Evolutionary conservation across 2,797 vertebrate species (phyloP).

Genomic region (Microhierax caerulescens): DNA sequence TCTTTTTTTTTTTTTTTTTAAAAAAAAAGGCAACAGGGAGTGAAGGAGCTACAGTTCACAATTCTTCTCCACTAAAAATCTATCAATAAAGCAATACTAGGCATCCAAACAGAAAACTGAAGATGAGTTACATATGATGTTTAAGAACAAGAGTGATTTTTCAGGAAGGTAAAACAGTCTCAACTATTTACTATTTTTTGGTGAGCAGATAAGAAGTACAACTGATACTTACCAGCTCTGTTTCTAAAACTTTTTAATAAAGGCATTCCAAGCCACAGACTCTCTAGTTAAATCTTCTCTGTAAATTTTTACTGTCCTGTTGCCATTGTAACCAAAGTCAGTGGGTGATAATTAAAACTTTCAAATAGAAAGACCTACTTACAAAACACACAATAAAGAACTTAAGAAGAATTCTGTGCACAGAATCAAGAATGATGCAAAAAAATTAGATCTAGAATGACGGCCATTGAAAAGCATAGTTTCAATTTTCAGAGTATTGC

Average conservation of each 20-base stretch:
- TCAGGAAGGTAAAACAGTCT: neutral
- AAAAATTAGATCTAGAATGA: neutral
- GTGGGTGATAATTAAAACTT: slow-evolving; percentile 16
- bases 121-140: neutral
- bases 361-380: neutral
- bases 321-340: slow-evolving; percentile 29
- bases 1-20: neutral
- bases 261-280: neutral
- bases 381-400: neutral
- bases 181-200: neutral
- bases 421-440: neutral
- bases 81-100: slow-evolving; percentile 18
- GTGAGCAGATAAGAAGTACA: slow-evolving; percentile 2
- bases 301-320: neutral
- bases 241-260: slow-evolving; percentile 9
- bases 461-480: neutral
- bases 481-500: neutral
- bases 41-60: slow-evolving; percentile 57
- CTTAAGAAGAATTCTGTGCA: neutral
- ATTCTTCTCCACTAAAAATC: slow-evolving; percentile 38
- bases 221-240: neutral
- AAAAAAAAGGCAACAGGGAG: slow-evolving; percentile 27
- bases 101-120: neutral
- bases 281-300: neutral
- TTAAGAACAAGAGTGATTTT: neutral